Base-by-base conservation (phyloP, 2,888 invertebrate genomes). In the Dryobotodes eremita region DNA sequence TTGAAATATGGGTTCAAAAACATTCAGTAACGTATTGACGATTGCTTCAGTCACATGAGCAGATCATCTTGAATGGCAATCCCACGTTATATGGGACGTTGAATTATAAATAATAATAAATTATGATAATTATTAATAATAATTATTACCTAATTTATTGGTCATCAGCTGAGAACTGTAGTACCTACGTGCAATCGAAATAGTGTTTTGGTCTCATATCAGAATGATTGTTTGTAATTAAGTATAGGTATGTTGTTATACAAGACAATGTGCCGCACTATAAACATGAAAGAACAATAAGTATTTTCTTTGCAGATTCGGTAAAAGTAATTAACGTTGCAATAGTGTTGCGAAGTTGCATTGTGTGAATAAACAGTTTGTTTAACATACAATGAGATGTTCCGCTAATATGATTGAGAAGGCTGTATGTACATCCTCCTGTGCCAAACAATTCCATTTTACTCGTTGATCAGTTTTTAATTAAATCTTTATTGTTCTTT, bases 361-460 rank as follows among this genome's bases (percentile, higher is more conserved):
- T 91, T 89, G 88, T 88, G 80, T 90, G 89, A 88, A 75, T 70
- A 86, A 75, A 84, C 80, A 77, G 88, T 91, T 92, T 93, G 92
- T 94, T 95, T 95, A 92, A 92, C 93, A 95, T 94, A 95, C 95
- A 95, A 95, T 95, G 91, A 89, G 90, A 90, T 90, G 91, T 91
- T 89, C 85, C 86, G 85, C 80, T 89, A 88, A 90, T 91, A 93
- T 93, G 94, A 93, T 93, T 93, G 93, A 92, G 87, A 77, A 88
- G 87, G 83, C 76, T 86, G 83, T 71, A 89, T 85, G 82, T 78
- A 83, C 86, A 88, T 90, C 90, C 89, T 88, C 71, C 83, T 77
- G 71, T 79, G 69, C 65, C 81, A 79, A 50, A 79, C 84, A 81
- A 86, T 80, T 59, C 73, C 53, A 74, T 79, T 75, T 74, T 75